Evolutionary conservation across 2,113 vertebrate species (phyloP).

Genomic region (Ophiodon elongatus): DNA sequence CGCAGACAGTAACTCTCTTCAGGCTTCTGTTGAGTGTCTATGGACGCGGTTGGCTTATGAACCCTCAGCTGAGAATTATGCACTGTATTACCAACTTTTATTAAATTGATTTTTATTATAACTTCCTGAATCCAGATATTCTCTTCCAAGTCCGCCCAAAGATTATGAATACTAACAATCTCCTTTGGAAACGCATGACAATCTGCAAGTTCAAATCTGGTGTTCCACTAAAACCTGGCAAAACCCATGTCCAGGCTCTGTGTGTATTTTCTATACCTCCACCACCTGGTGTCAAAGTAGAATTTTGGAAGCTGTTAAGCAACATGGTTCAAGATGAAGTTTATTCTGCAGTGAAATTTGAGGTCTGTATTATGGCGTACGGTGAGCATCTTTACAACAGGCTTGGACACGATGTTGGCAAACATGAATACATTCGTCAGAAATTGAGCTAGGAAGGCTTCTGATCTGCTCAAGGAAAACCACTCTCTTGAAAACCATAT

Average conservation of each 20-base stretch:
- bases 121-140: too few species aligned
- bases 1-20: too few species aligned
- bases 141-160: too few species aligned
- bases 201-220: slow-evolving; percentile 32
- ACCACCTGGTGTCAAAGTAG: slow-evolving; percentile 10
- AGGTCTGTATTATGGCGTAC: slow-evolving; percentile 43
- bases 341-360: slow-evolving; percentile 37
- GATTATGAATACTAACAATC: too few species aligned
- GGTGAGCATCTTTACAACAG: slow-evolving; percentile 48
- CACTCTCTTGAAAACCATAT: neutral
- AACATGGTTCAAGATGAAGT: slow-evolving; percentile 34
- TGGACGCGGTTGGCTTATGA: too few species aligned
- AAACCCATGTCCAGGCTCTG: slow-evolving; percentile 27
- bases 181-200: neutral
- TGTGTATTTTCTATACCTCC: slow-evolving; percentile 39
- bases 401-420: slow-evolving; percentile 33
- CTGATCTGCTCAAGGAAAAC: too few species aligned
- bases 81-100: too few species aligned
- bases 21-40: too few species aligned
- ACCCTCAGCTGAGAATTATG: too few species aligned
- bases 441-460: slow-evolving; percentile 52
- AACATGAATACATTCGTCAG: slow-evolving; percentile 55
- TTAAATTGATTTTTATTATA: too few species aligned
- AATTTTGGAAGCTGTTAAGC: slow-evolving; percentile 43
- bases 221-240: slow-evolving; percentile 11